Evolutionary conservation across 2,888 invertebrate genomes (phyloP).

Genomic region (Caenorhabditis becei): DNA sequence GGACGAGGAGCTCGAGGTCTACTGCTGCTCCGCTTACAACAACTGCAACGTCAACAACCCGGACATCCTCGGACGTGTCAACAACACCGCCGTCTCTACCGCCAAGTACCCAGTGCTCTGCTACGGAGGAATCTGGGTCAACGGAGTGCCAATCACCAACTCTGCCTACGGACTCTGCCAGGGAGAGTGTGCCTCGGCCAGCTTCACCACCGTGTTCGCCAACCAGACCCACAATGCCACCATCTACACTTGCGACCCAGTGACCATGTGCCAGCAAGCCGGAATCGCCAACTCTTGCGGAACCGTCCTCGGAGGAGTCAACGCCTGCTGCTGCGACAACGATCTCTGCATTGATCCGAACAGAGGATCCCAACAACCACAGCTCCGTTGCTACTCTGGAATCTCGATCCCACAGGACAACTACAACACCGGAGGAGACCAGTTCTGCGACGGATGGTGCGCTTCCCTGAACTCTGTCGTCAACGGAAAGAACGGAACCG

Average conservation of each 20-base stretch:
- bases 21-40: slow-evolving; percentile 66
- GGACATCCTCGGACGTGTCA: slow-evolving; percentile 52
- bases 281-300: slow-evolving; percentile 57
- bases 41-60: slow-evolving; percentile 68
- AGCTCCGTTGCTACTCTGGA: slow-evolving; percentile 63
- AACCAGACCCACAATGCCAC: slow-evolving; percentile 55
- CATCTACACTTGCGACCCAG: slow-evolving; percentile 64
- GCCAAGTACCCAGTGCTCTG: slow-evolving; percentile 69
- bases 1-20: slow-evolving; percentile 64
- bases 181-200: slow-evolving; percentile 68
- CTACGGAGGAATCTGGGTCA: slow-evolving; percentile 65
- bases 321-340: slow-evolving; percentile 62
- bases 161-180: slow-evolving; percentile 63
- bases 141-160: slow-evolving; percentile 64
- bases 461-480: slow-evolving; percentile 60
- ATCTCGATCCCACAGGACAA: slow-evolving; percentile 63
- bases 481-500: slow-evolving; percentile 66
- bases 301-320: slow-evolving; percentile 55
- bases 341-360: slow-evolving; percentile 65
- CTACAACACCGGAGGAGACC: slow-evolving; percentile 68
- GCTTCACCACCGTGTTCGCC: slow-evolving; percentile 51
- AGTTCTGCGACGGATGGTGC: slow-evolving; percentile 70
- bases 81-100: slow-evolving; percentile 62
- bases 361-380: slow-evolving; percentile 47
- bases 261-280: slow-evolving; percentile 53